Evolutionary conservation across 2,888 invertebrate species (phyloP), one percentile per base, ranked within the genome.

Genomic region (Syritta pipiens): DNA sequence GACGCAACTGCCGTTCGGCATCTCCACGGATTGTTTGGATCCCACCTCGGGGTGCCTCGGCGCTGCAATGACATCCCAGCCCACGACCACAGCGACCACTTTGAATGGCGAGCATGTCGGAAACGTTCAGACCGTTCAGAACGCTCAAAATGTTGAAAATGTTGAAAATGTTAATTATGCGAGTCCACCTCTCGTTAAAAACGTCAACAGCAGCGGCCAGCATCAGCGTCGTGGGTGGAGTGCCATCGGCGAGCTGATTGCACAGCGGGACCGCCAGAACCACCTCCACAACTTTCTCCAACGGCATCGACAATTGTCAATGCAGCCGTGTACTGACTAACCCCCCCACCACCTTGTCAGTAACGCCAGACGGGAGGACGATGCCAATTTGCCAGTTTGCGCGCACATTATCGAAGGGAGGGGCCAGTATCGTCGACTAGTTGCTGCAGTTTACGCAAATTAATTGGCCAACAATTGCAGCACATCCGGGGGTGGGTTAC

Each of bases 81-180:
- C 35, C 4, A 17, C 19, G 14, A n/a, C 28, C 10, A 2, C 32
- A 35, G 51, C 14, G 59, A 71, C 37, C 46, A 40, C 62, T 48
- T 17, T 30, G 12, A 40, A 40, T 46, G 67, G 12, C n/a, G 35
- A 46, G 40, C 40, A 7, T 7, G 28, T n/a, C n/a, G n/a, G n/a
- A n/a, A n/a, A n/a, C n/a, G n/a, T n/a, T n/a, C n/a, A n/a, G n/a
- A n/a, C n/a, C n/a, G n/a, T n/a, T n/a, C n/a, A n/a, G n/a, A n/a
- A n/a, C n/a, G n/a, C n/a, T n/a, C n/a, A n/a, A n/a, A n/a, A n/a
- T 28, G 28, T 28, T 28, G 28, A 28, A 44, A 46, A 46, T 51
- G 40, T 17, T 53, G 59, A 46, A 67, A 75, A 60, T 60, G 67
- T 46, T 67, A 67, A 74, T 67, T 74, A 67, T 67, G 67, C 74